Base-by-base conservation (phyloP, 2,113 vertebrate species). In the Sinocyclocheilus rhinocerous region DNA sequence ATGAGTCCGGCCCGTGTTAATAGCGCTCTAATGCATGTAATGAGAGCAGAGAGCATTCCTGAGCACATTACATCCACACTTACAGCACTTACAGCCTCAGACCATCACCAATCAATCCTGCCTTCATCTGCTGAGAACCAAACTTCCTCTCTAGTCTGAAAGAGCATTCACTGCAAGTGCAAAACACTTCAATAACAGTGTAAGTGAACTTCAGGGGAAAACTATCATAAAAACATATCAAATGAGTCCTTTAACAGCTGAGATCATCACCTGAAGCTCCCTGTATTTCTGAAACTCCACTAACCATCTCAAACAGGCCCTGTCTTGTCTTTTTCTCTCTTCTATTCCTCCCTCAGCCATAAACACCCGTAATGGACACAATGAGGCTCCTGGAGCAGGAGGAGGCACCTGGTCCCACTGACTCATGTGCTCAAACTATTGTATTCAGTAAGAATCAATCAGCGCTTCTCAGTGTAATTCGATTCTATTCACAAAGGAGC, bases 361-460 rank as follows among this genome's bases (percentile, higher is more conserved):
- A 92, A 93, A 92, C 90, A 88, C 89, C 72, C 67, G 84, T 90
- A 92, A 88, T 50, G 89, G 87, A 86, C 89, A 87, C 89, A 89
- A 86, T 88, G 89, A 85, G 92, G 90, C 89, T 83, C 92, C 89
- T 88, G 59, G 88, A 90, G 88, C 11, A 73, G 84, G 85, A 84
- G 85, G 45, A 59, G 18, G 76, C 82, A 57, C 18, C 92, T 88
- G 89, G 91, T 86, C 91, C 91, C 92, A 93, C 91, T 88, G 91
- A 87, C 92, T 90, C 90, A 93, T 93, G 94, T 88, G 91, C 91
- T 90, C 90, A 91, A 91, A 93, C 92, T 91, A 91, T 92, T 93
- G 92, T 92, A 92, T 92, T 93, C 92, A 83, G 84, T 90, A 92
- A 90, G 91, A 94, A 94, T 94, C 93, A 93, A 94, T 93, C 89